Evolutionary conservation across 2,113 vertebrate species (phyloP).

Genomic region (Quiscalus mexicanus): DNA sequence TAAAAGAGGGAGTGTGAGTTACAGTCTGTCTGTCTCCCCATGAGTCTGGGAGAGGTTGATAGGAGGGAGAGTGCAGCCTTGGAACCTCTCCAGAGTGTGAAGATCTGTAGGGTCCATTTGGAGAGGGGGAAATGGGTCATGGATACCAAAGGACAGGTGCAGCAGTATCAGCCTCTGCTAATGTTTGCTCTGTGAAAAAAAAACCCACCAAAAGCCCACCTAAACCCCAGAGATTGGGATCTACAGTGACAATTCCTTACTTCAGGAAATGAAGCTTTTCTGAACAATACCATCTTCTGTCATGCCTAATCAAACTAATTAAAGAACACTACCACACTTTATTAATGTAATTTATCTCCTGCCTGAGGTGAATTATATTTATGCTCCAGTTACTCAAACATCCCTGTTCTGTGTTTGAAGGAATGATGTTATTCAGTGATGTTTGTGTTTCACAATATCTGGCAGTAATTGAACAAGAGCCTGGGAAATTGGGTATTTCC

Average conservation of each 20-base stretch:
- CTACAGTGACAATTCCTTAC: conserved; percentile 11
- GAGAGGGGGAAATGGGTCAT: background rate
- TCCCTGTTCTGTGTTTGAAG: conserved; percentile 54
- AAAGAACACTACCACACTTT: conserved; percentile 64
- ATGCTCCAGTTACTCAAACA: conserved; percentile 69
- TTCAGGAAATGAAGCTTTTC: conserved; percentile 56
- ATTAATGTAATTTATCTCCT: conserved; percentile 74
- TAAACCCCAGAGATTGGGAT: background rate
- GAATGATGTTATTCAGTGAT: conserved; percentile 64
- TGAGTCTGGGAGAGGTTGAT: background rate
- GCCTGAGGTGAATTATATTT: conserved; percentile 73
- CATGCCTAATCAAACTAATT: conserved; percentile 75
- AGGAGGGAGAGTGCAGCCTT: background rate
- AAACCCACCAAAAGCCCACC: accelerated
- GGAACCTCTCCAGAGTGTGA: accelerated
- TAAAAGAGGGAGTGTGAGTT: background rate
- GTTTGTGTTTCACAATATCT: conserved; percentile 63
- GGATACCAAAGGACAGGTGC: background rate
- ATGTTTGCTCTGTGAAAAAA: background rate
- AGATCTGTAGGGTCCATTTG: background rate
- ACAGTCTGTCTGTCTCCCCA: background rate
- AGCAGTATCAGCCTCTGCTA: background rate
- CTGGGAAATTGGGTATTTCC: conserved; percentile 31
- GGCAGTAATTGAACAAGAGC: conserved; percentile 65
- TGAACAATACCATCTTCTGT: conserved; percentile 56